Evolutionary conservation across 2,797 vertebrate species (phyloP), one percentile per base, ranked within the genome.

Genomic region (Crenichthys baileyi): DNA sequence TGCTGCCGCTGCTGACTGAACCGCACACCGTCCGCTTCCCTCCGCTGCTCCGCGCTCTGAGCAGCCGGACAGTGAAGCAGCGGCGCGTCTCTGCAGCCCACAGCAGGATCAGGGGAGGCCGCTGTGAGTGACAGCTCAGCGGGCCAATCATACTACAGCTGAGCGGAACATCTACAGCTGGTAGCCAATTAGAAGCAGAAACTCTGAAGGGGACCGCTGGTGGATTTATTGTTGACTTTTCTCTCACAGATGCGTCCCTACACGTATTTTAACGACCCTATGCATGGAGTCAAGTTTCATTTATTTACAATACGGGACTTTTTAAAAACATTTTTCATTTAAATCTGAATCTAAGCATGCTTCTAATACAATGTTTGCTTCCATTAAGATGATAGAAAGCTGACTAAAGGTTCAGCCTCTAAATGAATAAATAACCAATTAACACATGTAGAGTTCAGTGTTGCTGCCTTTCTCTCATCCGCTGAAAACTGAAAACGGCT

Each of bases 1-100:
- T 44, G 75, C 70, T 26, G 80, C 79, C 63, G 75, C 81, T 73
- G 79, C 84, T 83, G 60, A 81, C 85, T 82, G 89, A 86, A 90
- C 88, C 79, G 83, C 89, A 76, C 85, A 56, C 46, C 71, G 85
- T 90, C 76, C 83, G 68, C 87, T 90, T 80, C 79, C 80, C 89
- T 84, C 85, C 86, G 79, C 85, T 70, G 86, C 83, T 91, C 84
- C 82, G 88, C 83, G 81, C 85, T 89, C 92, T 94, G 75, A 90
- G 55, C 91, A 72, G 88, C 82, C 51, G 31, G 60, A 81, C 36
- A 55, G 78, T 26, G 70, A 78, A 81, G 79, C 86, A 61, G 92
- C 89, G 61, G 85, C 8, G 89, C 81, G 89, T 87, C 77, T 89
- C 90, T 83, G 88, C 9, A 78, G 70, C 79, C 76, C 79, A 36